Percentiles rank a stretch among this genome's conserved stretches.
These are phyloP conservation scores for Sorex fumeus DNA, from an alignment of 2,113 vertebrate genomes.

Conservation along the genomic window DNA sequence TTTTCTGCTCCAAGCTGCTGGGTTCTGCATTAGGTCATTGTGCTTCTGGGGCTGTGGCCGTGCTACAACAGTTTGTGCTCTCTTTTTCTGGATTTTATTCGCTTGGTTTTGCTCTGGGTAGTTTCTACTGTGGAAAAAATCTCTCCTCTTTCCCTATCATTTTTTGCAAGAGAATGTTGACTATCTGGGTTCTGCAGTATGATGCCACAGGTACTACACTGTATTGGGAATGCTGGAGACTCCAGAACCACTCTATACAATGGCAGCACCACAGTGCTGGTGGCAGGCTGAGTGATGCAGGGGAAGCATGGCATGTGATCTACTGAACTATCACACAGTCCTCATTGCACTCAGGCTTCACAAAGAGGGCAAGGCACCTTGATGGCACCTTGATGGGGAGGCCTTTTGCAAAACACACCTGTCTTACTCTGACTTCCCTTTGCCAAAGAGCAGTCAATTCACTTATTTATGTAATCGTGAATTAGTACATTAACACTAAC, in stretches of 20 bases:
- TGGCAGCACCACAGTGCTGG: not conserved
- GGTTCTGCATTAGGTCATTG: too few species aligned
- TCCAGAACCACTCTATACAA: fast-evolving
- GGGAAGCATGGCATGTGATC: fast-evolving
- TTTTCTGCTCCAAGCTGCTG: too few species aligned
- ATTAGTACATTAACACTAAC: not conserved
- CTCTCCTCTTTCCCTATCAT: not conserved
- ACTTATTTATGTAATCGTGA: conserved; percentile 19
- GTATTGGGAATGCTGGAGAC: not conserved
- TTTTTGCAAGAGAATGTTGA: not conserved
- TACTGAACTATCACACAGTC: fast-evolving
- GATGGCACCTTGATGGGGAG: not conserved
- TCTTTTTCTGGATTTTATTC: conserved; percentile 1
- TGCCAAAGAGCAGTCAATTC: not conserved
- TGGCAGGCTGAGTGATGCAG: fast-evolving
- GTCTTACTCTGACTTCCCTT: not conserved
- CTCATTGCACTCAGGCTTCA: not conserved
- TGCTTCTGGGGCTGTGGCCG: too few species aligned
- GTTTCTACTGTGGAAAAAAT: not conserved
- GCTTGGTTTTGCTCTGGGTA: conserved; percentile 25
- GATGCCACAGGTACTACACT: not conserved
- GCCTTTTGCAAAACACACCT: not conserved
- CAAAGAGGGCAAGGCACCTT: not conserved
- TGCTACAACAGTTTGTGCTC: too few species aligned
- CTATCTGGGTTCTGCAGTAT: not conserved